These are phyloP conservation scores for Lates japonicus DNA, from an alignment of 2,797 vertebrate species.

Conservation along the genomic window DNA sequence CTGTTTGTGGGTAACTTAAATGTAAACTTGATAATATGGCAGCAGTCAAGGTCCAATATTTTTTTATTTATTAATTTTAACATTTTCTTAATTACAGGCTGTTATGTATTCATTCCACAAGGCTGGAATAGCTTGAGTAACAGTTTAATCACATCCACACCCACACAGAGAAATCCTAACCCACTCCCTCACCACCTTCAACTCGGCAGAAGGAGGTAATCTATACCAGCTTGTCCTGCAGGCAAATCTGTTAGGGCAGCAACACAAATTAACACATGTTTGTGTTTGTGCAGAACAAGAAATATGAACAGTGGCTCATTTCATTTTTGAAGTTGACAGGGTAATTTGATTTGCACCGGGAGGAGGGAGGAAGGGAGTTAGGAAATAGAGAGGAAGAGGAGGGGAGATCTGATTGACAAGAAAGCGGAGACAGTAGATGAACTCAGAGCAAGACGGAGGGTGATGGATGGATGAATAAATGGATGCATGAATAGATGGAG, in stretches of 20 bases:
- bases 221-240: slow-evolving; percentile 64
- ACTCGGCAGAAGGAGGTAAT: slow-evolving; percentile 65
- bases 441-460: background rate
- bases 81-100: slow-evolving; percentile 49
- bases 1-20: no score
- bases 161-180: slow-evolving; percentile 51
- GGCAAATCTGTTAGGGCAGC: slow-evolving; percentile 71
- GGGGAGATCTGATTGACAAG: slow-evolving; percentile 29
- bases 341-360: slow-evolving; percentile 70
- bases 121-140: slow-evolving; percentile 51
- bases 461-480: slow-evolving; percentile 31
- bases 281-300: slow-evolving; percentile 78
- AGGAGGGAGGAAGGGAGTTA: background rate
- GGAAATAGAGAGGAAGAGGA: background rate
- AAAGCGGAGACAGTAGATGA: slow-evolving; percentile 12
- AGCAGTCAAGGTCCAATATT: slow-evolving; percentile 12
- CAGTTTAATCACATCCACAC: slow-evolving; percentile 70
- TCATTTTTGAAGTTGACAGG: slow-evolving; percentile 71
- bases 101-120: slow-evolving; percentile 58
- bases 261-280: slow-evolving; percentile 78
- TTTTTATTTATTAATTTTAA: slow-evolving; percentile 10
- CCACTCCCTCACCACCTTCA: slow-evolving; percentile 40
- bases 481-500: background rate
- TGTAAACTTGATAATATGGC: background rate
- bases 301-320: slow-evolving; percentile 65